A percentile compares a stretch with the other conserved stretches of the same genome.
Conservation (phyloP, 37 sponge, comb jelly and placozoan genomes). For the Haliclona indistincta region DNA sequence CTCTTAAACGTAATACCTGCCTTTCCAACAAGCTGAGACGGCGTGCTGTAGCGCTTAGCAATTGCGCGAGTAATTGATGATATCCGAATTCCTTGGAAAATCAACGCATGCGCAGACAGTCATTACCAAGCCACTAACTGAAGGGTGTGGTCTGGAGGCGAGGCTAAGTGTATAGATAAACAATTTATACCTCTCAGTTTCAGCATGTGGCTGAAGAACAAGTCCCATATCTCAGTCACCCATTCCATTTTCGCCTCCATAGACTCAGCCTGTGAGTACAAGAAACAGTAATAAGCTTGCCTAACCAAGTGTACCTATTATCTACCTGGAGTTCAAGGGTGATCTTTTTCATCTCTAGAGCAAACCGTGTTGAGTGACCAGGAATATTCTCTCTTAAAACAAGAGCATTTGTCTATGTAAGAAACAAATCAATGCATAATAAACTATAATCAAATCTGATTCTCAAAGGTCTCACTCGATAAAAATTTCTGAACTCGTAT, state of each 20-base stretch:
- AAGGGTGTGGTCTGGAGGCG: background rate
- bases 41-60: too few relatives aligned
- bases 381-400: slow-evolving; percentile 58
- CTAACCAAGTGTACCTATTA: background rate
- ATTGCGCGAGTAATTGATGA: background rate
- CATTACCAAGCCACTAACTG: background rate
- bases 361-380: slow-evolving; percentile 67
- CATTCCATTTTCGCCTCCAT: slow-evolving; percentile 61
- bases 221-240: slow-evolving; percentile 70
- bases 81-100: background rate
- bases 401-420: slow-evolving; percentile 61
- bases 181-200: slow-evolving; percentile 62
- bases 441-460: background rate
- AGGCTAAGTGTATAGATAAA: slow-evolving; percentile 10
- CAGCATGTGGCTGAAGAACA: slow-evolving; percentile 73
- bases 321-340: slow-evolving; percentile 50
- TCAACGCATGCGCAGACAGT: background rate
- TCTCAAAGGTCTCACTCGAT: slow-evolving; percentile 35
- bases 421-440: background rate
- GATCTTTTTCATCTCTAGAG: slow-evolving; percentile 53
- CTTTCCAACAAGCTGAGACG: too few relatives aligned
- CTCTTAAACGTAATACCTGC: too few relatives aligned
- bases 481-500: slow-evolving; percentile 34
- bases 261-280: slow-evolving; percentile 32
- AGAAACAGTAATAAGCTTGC: background rate